phyloP scores from a whole-genome alignment of 2,888 invertebrate genomes.

The Chesias legatella region DNA sequence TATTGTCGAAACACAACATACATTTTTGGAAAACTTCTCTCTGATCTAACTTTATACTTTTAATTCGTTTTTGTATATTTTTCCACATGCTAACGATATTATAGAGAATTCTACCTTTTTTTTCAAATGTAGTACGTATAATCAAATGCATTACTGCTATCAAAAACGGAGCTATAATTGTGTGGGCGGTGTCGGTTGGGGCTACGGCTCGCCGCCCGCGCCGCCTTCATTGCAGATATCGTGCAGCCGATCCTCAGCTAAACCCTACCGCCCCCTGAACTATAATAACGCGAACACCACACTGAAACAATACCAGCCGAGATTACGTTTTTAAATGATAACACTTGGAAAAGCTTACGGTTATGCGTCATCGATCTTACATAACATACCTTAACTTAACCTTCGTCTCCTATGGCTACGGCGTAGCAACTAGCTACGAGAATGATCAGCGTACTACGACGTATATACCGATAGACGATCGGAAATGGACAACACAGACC shows the following conservation, averaged over 20 bases:
- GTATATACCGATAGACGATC: conserved; percentile 11
- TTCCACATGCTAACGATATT: conserved; percentile 11
- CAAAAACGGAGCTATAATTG: conserved; percentile 65
- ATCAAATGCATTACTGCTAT: conserved; percentile 46
- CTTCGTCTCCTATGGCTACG: conserved; percentile 14
- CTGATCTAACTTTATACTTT: no score
- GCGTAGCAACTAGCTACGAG: conserved; percentile 16
- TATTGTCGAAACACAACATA: no score
- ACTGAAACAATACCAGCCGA: no score
- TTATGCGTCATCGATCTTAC: not conserved
- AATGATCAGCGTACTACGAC: conserved; percentile 10
- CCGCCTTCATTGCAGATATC: conserved; percentile 75
- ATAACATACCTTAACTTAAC: conserved; percentile 9
- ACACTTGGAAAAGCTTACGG: no score
- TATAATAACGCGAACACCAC: no score
- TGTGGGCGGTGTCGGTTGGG: conserved; percentile 33
- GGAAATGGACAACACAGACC: conserved; percentile 32
- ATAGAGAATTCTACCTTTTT: no score
- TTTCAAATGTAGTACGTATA: conserved; percentile 34
- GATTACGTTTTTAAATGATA: no score
- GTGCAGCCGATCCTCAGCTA: conserved; percentile 56
- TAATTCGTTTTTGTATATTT: no score
- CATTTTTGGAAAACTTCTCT: no score
- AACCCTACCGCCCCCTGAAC: conserved; percentile 42
- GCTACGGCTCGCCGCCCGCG: conserved; percentile 66